phyloP scores from a whole-genome alignment of 2,113 vertebrate species.

The Cephalopterus ornatus region DNA sequence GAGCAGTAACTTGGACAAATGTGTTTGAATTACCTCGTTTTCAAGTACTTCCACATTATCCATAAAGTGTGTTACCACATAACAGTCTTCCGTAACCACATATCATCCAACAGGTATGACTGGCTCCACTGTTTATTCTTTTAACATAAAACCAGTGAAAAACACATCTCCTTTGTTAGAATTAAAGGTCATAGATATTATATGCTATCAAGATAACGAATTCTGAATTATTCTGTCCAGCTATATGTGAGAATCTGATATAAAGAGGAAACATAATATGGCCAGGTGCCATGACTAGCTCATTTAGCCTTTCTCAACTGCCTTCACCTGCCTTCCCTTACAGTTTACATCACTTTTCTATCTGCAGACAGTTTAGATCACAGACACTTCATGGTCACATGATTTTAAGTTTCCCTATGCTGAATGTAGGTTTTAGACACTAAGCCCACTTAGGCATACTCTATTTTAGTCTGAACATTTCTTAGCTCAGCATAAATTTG shows the following conservation, averaged over 20 bases:
- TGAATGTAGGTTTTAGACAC: constrained; percentile 38
- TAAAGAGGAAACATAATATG: not conserved
- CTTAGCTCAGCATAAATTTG: constrained; percentile 79
- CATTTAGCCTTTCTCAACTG: not conserved
- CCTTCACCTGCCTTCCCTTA: not conserved
- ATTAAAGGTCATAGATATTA: not conserved
- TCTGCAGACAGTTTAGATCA: constrained; percentile 34
- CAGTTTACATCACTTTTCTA: not conserved
- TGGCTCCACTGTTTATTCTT: not conserved
- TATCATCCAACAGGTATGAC: not conserved
- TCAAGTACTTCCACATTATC: not conserved
- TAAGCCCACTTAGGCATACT: constrained; percentile 65
- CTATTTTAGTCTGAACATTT: constrained; percentile 72
- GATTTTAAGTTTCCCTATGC: constrained; percentile 47
- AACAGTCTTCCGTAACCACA: not conserved
- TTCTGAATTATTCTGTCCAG: not conserved
- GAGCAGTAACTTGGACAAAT: not conserved
- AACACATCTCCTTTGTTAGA: not conserved
- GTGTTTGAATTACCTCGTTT: not conserved
- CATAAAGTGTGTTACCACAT: not conserved
- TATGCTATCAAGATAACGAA: not conserved
- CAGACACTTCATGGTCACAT: constrained; percentile 13
- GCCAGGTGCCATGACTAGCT: not conserved
- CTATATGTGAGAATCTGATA: not conserved
- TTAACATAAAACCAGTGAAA: not conserved